phyloP scores from a whole-genome alignment of 2,797 vertebrate genomes.

The Sylvia borin region DNA sequence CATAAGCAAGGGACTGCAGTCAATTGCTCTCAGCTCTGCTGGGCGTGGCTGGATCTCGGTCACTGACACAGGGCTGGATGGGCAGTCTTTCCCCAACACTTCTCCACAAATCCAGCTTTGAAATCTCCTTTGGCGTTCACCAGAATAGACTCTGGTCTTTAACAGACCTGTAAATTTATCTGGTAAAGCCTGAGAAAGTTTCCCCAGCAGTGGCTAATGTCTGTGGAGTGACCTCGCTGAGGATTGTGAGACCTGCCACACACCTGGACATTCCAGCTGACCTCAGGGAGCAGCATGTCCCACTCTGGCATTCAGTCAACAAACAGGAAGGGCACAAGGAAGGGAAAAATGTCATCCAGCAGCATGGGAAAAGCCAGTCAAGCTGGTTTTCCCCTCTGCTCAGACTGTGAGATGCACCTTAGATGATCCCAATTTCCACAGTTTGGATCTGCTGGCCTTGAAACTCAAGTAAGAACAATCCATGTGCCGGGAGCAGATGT shows the following conservation, averaged over 20 bases:
- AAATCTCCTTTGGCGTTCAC: background rate
- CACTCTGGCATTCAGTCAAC: background rate
- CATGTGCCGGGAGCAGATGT: background rate
- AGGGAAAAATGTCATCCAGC: background rate
- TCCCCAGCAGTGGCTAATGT: background rate
- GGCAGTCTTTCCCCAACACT: background rate
- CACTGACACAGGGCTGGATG: background rate
- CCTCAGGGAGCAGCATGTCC: background rate
- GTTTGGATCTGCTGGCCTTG: background rate
- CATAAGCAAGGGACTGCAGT: background rate
- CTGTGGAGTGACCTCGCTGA: background rate
- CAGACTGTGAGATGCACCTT: background rate
- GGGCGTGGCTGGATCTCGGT: background rate
- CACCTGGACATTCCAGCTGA: background rate
- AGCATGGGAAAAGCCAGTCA: background rate
- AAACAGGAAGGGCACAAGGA: background rate
- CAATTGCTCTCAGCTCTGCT: background rate
- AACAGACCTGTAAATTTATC: background rate
- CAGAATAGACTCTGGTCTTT: background rate
- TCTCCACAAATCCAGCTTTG: background rate
- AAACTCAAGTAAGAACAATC: background rate
- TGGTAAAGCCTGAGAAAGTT: background rate
- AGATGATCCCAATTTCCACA: background rate
- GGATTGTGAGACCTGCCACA: background rate
- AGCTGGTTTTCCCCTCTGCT: background rate